Evolutionary conservation across 2,888 invertebrate genomes (phyloP).

Genomic region (Ryuthela nishihirai): DNA sequence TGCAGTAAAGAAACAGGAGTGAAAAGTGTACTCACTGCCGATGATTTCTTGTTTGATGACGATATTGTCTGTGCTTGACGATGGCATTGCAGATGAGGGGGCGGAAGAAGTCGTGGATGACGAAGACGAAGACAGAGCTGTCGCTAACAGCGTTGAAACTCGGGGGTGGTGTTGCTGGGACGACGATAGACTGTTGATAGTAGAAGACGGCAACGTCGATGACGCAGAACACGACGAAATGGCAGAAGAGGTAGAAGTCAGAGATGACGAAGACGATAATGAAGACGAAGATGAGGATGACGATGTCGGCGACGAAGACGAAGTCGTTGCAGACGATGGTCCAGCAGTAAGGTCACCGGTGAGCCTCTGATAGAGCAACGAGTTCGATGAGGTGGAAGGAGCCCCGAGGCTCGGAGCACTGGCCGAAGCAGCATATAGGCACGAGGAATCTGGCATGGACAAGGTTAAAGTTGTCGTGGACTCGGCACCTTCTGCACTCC

Average conservation of each 20-base stretch:
- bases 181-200: too few relatives aligned
- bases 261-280: not conserved
- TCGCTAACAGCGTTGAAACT: too few relatives aligned
- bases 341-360: constrained; percentile 3
- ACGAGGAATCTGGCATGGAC: constrained; percentile 16
- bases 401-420: too few relatives aligned
- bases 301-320: constrained; percentile 8
- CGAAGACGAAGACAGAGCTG: too few relatives aligned
- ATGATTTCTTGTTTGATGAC: constrained; percentile 12
- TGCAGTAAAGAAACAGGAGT: too few relatives aligned
- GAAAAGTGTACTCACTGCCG: constrained; percentile 10
- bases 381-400: constrained; percentile 17
- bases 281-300: constrained; percentile 1
- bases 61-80: constrained; percentile 11
- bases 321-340: not conserved
- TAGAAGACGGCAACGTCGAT: too few relatives aligned
- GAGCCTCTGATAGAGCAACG: constrained; percentile 20
- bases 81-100: constrained; percentile 2
- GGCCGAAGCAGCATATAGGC: constrained; percentile 3
- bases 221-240: not conserved
- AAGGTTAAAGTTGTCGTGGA: constrained; percentile 4
- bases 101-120: constrained; percentile 5
- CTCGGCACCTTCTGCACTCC: not conserved
- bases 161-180: too few relatives aligned
- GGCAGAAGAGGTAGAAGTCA: constrained; percentile 3